These are phyloP conservation scores for Trichonephila clavata DNA, from an alignment of 1,140 invertebrate species.

Conservation along the genomic window DNA sequence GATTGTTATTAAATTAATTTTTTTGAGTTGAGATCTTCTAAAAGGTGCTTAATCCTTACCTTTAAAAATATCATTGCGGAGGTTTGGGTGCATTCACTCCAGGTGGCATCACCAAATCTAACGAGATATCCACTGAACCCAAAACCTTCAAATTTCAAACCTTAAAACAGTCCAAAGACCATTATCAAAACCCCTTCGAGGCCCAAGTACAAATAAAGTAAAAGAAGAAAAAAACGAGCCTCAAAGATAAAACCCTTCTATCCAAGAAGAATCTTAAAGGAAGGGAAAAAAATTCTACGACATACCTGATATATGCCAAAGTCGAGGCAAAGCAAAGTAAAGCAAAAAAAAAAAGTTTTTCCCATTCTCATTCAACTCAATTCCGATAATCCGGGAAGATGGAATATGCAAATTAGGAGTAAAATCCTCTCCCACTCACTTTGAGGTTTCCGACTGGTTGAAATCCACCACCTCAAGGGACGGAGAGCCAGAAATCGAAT, in stretches of 20 bases:
- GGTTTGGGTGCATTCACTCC: no score
- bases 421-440: conserved; percentile 66
- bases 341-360: neutral
- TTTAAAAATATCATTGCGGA: no score
- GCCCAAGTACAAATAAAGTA: neutral
- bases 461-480: conserved; percentile 23
- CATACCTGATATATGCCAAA: conserved; percentile 24
- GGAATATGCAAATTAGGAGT: conserved; percentile 61
- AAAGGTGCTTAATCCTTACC: no score
- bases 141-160: neutral
- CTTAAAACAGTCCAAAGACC: neutral
- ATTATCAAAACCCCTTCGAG: neutral
- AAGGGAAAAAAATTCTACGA: neutral
- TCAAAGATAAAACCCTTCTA: neutral
- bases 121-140: neutral
- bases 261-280: no score
- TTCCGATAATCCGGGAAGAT: conserved; percentile 66
- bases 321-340: neutral
- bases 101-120: no score
- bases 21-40: no score
- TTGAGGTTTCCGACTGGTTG: conserved; percentile 63
- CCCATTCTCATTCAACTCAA: conserved; percentile 12
- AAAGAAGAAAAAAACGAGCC: neutral
- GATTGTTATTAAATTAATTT: no score
- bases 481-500: neutral